Percentiles rank a stretch among this genome's conserved stretches.
Evolutionary conservation across 2,113 vertebrate genomes (phyloP).

Genomic region (Pao palembangensis): DNA sequence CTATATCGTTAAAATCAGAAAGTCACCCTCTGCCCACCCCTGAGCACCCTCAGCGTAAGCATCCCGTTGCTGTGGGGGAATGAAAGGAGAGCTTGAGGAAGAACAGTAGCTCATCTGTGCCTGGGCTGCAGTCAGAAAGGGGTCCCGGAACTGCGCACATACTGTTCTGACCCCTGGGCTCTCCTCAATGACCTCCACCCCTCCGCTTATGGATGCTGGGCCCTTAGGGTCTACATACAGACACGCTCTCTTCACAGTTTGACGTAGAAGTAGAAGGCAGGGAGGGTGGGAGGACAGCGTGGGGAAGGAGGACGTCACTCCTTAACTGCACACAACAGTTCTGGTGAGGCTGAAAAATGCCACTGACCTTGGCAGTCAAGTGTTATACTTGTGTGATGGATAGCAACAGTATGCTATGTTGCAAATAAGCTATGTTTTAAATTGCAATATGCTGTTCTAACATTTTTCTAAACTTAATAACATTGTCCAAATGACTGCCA

Average conservation of each 20-base stretch:
- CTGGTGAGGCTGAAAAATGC: conserved; percentile 47
- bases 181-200: conserved; percentile 51
- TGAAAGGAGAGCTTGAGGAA: conserved; percentile 72
- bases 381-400: background rate
- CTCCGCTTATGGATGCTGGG: conserved; percentile 54
- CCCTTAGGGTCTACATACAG: conserved; percentile 51
- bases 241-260: conserved; percentile 43
- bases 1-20: conserved; percentile 78
- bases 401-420: background rate
- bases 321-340: conserved; percentile 37
- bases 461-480: conserved; percentile 1
- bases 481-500: background rate
- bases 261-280: conserved; percentile 57
- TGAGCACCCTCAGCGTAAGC: conserved; percentile 45
- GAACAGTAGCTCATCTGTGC: conserved; percentile 74
- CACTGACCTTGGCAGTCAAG: conserved; percentile 14
- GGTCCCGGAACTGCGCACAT: conserved; percentile 75
- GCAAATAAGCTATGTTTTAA: background rate
- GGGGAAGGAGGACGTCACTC: conserved; percentile 32
- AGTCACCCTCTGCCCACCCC: conserved; percentile 61
- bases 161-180: conserved; percentile 72
- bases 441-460: background rate
- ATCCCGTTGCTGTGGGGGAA: conserved; percentile 52
- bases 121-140: conserved; percentile 36
- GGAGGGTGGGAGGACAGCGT: conserved; percentile 27